Percentiles rank a stretch among this genome's conserved stretches.
Evolutionary conservation across 2,797 vertebrate species (phyloP).

Genomic region (Gymnocypris eckloni): DNA sequence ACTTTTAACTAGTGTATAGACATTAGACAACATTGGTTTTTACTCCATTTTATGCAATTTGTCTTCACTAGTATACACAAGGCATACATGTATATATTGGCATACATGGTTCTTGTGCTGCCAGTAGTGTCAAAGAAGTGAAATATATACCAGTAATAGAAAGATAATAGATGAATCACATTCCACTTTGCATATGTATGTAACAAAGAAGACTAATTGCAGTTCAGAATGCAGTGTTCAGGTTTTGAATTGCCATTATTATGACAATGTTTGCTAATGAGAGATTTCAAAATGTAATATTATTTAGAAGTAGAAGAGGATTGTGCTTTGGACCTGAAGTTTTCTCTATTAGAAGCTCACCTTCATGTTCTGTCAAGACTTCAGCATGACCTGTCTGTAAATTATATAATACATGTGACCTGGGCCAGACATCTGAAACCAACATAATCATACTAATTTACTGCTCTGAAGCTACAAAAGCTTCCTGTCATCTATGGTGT

Average conservation of each 20-base stretch:
- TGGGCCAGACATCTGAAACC: background rate
- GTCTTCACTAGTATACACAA: background rate
- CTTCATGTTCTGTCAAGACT: background rate
- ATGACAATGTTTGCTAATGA: background rate
- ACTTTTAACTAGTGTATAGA: background rate
- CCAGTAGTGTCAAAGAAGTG: too few species aligned
- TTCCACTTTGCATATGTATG: background rate
- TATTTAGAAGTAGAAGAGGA: background rate
- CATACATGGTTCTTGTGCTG: background rate
- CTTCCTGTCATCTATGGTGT: background rate
- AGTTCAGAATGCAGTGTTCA: background rate
- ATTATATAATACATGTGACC: background rate
- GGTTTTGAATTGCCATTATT: background rate
- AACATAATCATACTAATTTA: slow-evolving; percentile 11
- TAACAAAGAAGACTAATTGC: background rate
- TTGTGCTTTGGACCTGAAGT: background rate
- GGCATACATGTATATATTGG: background rate
- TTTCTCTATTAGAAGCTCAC: background rate
- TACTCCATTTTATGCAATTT: background rate
- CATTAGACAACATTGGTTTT: background rate
- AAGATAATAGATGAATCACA: background rate
- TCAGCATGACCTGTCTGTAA: background rate
- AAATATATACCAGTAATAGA: background rate
- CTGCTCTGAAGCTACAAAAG: background rate
- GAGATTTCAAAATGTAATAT: background rate